A percentile compares a stretch with the other conserved stretches of the same genome.
These are phyloP conservation scores for Heterotis niloticus DNA, from an alignment of 2,113 vertebrate species.

Conservation along the genomic window DNA sequence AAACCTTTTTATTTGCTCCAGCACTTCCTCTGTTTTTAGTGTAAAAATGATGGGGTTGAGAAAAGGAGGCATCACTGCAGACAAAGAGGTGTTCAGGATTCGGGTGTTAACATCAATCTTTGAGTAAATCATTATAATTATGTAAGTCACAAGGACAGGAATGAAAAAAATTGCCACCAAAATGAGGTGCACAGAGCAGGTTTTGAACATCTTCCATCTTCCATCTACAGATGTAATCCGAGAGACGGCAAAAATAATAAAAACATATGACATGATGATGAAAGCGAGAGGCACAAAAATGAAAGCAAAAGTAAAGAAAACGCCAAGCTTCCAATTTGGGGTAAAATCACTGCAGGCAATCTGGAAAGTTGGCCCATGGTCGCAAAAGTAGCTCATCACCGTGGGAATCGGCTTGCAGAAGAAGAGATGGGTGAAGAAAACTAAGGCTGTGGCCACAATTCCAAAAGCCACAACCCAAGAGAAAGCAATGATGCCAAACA, in stretches of 20 bases:
- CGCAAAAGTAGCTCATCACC: too few relatives aligned
- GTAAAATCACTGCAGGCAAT: constrained; percentile 51
- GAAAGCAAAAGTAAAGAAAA: neutral
- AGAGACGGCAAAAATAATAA: constrained; percentile 25
- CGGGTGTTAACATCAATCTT: constrained; percentile 21
- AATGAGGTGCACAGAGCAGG: constrained; percentile 29
- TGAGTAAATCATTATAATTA: constrained; percentile 12
- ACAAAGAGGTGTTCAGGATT: constrained; percentile 34
- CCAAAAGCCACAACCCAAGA: constrained; percentile 19
- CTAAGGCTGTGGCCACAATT: constrained; percentile 24
- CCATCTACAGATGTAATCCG: constrained; percentile 27
- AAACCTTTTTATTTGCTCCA: too few relatives aligned
- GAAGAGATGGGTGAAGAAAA: too few relatives aligned
- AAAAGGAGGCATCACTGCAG: constrained; percentile 34
- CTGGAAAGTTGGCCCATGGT: too few relatives aligned
- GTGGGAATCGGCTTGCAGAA: too few relatives aligned
- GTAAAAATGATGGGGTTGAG: too few relatives aligned
- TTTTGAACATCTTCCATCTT: constrained; percentile 29
- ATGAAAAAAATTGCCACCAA: constrained; percentile 39
- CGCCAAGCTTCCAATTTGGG: constrained; percentile 19
- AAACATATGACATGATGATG: constrained; percentile 32
- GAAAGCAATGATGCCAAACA: constrained; percentile 32
- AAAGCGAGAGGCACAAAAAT: constrained; percentile 31
- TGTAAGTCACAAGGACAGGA: constrained; percentile 23
- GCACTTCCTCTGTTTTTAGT: too few relatives aligned